A percentile compares a stretch with the other conserved stretches of the same genome.
These are phyloP conservation scores for Fregetta grallaria DNA, from an alignment of 2,113 vertebrate species.

Conservation along the genomic window DNA sequence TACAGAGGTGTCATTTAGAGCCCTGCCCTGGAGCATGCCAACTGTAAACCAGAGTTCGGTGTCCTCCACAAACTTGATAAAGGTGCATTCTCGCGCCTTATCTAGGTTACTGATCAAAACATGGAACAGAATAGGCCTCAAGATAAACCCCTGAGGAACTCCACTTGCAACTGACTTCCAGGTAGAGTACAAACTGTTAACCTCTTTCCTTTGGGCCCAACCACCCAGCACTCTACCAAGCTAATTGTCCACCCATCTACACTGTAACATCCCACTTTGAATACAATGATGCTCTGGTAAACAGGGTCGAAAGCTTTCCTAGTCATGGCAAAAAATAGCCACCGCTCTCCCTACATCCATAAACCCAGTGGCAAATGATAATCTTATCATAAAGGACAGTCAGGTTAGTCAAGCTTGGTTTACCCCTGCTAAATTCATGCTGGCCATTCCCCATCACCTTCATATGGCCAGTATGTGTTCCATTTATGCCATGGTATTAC, in stretches of 20 bases:
- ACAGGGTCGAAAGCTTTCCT: neutral
- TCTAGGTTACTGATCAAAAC: neutral
- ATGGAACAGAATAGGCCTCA: neutral
- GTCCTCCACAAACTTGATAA: neutral
- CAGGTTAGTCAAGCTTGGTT: neutral
- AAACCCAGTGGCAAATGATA: neutral
- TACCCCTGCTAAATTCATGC: neutral
- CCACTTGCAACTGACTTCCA: neutral
- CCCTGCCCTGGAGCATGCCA: neutral
- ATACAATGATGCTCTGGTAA: neutral
- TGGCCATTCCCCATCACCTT: neutral
- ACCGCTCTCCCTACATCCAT: too few relatives aligned
- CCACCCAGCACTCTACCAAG: neutral
- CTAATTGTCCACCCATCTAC: too few relatives aligned
- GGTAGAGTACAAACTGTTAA: neutral
- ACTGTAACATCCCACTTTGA: neutral
- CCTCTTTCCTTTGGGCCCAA: neutral
- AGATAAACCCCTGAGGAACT: neutral
- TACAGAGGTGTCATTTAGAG: neutral
- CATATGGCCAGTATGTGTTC: neutral
- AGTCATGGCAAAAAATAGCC: neutral
- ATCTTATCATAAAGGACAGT: neutral
- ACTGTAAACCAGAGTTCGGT: neutral
- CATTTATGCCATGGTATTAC: neutral
- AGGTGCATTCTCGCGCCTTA: rapidly evolving